Conservation (phyloP, 2,113 vertebrate genomes). For the Lipophrys pholis region DNA sequence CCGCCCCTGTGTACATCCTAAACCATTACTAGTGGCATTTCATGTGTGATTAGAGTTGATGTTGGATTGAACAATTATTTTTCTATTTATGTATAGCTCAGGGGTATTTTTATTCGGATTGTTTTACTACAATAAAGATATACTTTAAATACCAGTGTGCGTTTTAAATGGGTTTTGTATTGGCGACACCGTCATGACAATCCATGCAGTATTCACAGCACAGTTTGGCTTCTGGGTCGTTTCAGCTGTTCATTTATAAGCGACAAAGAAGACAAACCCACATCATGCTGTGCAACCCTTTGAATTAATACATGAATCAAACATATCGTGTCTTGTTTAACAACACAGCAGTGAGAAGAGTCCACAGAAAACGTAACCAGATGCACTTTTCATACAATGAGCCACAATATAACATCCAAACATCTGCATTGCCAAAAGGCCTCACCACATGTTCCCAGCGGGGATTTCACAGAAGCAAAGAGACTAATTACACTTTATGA, state of each 20-base stretch:
- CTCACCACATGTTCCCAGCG: constrained; percentile 16
- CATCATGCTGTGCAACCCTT: neutral
- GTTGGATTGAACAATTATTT: constrained; percentile 68
- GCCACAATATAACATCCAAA: constrained; percentile 19
- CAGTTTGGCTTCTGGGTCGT: constrained; percentile 1
- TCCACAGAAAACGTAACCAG: neutral
- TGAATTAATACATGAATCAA: neutral
- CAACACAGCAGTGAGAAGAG: constrained; percentile 13
- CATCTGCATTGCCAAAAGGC: constrained; percentile 27
- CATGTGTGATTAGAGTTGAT: constrained; percentile 38
- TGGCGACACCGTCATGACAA: too few relatives aligned
- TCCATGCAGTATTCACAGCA: constrained; percentile 1
- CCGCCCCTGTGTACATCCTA: constrained; percentile 18
- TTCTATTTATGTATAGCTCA: constrained; percentile 78
- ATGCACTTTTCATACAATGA: constrained; percentile 11
- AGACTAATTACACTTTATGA: constrained; percentile 49
- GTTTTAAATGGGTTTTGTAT: neutral
- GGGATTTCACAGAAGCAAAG: constrained; percentile 35
- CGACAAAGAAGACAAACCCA: neutral
- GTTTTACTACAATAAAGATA: constrained; percentile 76
- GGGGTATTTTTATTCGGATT: constrained; percentile 56
- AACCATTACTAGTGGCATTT: constrained; percentile 50
- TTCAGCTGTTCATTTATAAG: neutral
- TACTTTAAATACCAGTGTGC: constrained; percentile 12
- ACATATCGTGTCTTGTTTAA: neutral